Evolutionary conservation across 2,797 vertebrate genomes (phyloP).

Genomic region (Euthynnus affinis): DNA sequence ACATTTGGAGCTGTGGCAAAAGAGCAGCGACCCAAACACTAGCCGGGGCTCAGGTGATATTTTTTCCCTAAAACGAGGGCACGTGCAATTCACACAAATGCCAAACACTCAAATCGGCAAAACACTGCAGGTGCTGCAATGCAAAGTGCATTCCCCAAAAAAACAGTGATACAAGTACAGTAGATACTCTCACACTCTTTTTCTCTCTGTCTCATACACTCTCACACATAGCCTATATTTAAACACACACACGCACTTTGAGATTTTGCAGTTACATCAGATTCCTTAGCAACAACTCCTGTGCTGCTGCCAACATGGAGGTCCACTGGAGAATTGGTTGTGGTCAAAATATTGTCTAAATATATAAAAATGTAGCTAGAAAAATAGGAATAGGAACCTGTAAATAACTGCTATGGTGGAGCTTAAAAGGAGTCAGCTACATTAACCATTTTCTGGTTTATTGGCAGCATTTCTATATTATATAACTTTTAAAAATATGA

Average conservation of each 20-base stretch:
- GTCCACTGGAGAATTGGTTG: conserved; percentile 10
- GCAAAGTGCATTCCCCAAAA: neutral
- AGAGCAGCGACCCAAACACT: conserved; percentile 52
- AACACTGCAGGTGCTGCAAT: conserved; percentile 28
- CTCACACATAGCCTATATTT: conserved; percentile 57
- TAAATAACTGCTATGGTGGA: conserved; percentile 7
- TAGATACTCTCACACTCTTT: neutral
- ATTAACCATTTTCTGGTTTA: neutral
- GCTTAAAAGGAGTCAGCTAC: neutral
- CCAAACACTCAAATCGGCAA: conserved; percentile 9
- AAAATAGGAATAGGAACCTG: neutral
- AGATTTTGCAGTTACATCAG: conserved; percentile 51
- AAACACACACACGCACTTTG: conserved; percentile 32
- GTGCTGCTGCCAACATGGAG: conserved; percentile 17
- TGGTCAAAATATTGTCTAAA: conserved; percentile 28
- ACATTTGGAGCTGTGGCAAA: conserved; percentile 58
- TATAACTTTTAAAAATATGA: too few species aligned
- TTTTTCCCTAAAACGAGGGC: neutral
- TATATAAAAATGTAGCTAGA: conserved; percentile 7
- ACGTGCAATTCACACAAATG: conserved; percentile 15
- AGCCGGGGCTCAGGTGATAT: conserved; percentile 28
- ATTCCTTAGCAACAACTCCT: conserved; percentile 57
- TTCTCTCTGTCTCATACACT: neutral
- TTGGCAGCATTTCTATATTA: neutral
- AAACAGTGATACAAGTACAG: conserved; percentile 27